Conservation (phyloP, 2,113 vertebrate genomes). For the Etheostoma cragini region DNA sequence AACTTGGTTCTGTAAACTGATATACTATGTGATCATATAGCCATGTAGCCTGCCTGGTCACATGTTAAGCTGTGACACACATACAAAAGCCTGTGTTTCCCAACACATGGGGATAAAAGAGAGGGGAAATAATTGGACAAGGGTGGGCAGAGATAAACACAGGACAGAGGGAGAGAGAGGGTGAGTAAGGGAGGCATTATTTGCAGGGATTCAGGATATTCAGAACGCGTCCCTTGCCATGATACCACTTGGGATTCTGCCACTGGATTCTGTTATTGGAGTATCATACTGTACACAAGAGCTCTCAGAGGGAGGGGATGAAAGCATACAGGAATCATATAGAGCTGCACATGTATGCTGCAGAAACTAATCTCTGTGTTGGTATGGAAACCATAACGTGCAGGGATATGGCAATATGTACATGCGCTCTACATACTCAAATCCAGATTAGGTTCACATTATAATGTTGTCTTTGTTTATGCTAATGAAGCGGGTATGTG, state of each 20-base stretch:
- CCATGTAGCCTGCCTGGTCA: neutral
- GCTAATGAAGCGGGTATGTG: constrained; percentile 17
- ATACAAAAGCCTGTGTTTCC: constrained; percentile 37
- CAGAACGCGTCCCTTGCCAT: constrained; percentile 42
- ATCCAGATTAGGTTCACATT: constrained; percentile 6
- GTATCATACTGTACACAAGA: constrained; percentile 50
- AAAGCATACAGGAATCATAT: constrained; percentile 34
- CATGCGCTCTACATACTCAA: constrained; percentile 8
- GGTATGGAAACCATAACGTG: constrained; percentile 69
- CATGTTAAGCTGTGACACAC: constrained; percentile 31
- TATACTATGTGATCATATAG: constrained; percentile 16
- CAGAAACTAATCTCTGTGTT: constrained; percentile 57
- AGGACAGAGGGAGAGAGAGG: constrained; percentile 21
- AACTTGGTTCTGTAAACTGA: constrained; percentile 13
- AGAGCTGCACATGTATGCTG: constrained; percentile 30
- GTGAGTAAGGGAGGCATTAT: constrained; percentile 35
- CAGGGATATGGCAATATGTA: constrained; percentile 27
- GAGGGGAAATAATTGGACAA: constrained; percentile 37
- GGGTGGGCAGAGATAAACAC: constrained; percentile 48
- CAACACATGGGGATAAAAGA: constrained; percentile 13
- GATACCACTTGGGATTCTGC: constrained; percentile 69
- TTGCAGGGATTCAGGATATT: constrained; percentile 36
- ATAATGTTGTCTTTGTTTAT: constrained; percentile 1
- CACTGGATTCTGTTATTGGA: constrained; percentile 51
- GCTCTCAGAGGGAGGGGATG: constrained; percentile 43